A percentile compares a stretch with the other conserved stretches of the same genome.
Evolutionary conservation across 2,888 invertebrate genomes (phyloP).

Genomic region (Biston stratarius): DNA sequence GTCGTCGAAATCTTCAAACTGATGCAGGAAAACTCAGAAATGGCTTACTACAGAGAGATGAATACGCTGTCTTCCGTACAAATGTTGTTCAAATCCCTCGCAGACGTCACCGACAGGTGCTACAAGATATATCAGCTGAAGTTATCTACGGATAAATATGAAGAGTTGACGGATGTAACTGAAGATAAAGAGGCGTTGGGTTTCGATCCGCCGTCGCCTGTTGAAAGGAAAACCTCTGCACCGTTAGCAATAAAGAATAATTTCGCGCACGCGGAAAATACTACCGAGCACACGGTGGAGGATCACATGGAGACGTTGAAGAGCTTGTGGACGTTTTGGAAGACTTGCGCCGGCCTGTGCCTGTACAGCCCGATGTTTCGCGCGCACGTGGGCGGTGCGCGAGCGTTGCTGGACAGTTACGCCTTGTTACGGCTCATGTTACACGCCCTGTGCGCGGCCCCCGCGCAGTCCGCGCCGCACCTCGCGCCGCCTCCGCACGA

Average conservation of each 20-base stretch:
- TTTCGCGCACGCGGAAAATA: constrained; percentile 48
- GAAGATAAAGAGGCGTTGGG: constrained; percentile 62
- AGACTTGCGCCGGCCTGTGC: constrained; percentile 80
- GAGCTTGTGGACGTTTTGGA: constrained; percentile 81
- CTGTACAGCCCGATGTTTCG: constrained; percentile 86
- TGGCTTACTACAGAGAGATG: constrained; percentile 69
- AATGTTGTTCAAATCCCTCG: constrained; percentile 76
- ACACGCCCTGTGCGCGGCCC: constrained; percentile 58
- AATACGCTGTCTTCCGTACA: constrained; percentile 73
- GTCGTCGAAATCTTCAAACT: constrained; percentile 86
- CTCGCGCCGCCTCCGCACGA: constrained; percentile 53
- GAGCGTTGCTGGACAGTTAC: constrained; percentile 69
- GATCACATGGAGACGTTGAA: constrained; percentile 72
- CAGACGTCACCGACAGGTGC: constrained; percentile 71
- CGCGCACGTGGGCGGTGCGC: constrained; percentile 69
- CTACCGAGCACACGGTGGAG: constrained; percentile 51
- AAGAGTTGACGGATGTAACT: constrained; percentile 65
- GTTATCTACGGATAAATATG: constrained; percentile 64
- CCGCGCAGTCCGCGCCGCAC: constrained; percentile 16
- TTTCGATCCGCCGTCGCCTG: constrained; percentile 41
- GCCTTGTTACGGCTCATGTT: constrained; percentile 72
- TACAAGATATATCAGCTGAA: constrained; percentile 70
- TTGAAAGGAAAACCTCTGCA: constrained; percentile 49
- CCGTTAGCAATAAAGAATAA: constrained; percentile 53
- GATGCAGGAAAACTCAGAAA: constrained; percentile 66